A percentile compares a stretch with the other conserved stretches of the same genome.
phyloP scores from a whole-genome alignment of 2,113 vertebrate genomes.

The Centropus bengalensis region DNA sequence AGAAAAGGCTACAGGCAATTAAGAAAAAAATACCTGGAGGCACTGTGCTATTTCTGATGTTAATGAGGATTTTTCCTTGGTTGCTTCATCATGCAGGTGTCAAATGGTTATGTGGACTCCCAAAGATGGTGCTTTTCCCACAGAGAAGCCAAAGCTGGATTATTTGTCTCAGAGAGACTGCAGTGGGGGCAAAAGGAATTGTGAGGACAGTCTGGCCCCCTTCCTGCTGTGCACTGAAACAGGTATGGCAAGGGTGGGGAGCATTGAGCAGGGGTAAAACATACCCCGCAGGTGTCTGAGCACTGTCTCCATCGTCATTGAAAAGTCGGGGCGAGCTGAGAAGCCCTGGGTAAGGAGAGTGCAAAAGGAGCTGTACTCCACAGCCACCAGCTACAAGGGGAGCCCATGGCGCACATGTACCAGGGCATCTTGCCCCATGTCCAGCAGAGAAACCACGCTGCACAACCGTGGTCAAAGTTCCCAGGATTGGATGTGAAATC shows the following conservation, averaged over 20 bases:
- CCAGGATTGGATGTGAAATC: neutral
- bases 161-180: neutral
- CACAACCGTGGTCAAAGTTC: neutral
- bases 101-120: neutral
- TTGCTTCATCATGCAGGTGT: neutral
- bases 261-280: neutral
- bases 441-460: neutral
- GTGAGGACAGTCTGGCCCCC: neutral
- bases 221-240: rapidly evolving
- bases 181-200: neutral
- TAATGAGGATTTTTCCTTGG: neutral
- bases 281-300: neutral
- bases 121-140: neutral
- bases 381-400: neutral
- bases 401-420: neutral
- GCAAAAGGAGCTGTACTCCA: neutral
- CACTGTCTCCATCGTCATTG: neutral
- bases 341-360: neutral
- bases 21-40: neutral
- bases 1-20: neutral
- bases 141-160: neutral
- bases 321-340: neutral
- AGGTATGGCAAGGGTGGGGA: neutral
- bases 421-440: neutral
- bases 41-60: neutral